phyloP scores from a whole-genome alignment of 2,113 vertebrate species.

The Rhabdornis inornatus region DNA sequence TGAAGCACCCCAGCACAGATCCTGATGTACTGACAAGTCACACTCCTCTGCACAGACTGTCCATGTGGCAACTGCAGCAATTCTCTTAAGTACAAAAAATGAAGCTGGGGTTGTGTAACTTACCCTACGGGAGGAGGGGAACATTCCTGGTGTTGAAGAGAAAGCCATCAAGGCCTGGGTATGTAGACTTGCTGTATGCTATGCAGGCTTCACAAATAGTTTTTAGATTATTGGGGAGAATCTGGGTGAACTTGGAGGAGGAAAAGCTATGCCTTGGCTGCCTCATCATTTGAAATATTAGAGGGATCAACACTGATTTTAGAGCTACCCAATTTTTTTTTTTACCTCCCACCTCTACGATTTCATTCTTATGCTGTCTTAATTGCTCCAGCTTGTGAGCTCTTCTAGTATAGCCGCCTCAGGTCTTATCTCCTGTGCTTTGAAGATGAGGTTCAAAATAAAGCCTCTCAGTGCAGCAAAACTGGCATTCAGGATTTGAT shows the following conservation, averaged over 20 bases:
- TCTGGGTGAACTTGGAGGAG: not conserved
- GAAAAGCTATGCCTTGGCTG: not conserved
- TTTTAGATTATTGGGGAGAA: not conserved
- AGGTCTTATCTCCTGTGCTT: not conserved
- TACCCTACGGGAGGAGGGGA: not conserved
- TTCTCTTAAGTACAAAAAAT: not conserved
- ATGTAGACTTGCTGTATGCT: not conserved
- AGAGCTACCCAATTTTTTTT: not conserved
- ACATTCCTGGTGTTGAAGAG: not conserved
- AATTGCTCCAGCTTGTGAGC: not conserved
- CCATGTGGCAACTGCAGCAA: not conserved
- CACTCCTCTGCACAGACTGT: not conserved
- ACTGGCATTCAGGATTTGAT: not conserved
- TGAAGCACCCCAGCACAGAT: not conserved
- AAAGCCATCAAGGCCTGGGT: not conserved
- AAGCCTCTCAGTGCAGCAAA: not conserved
- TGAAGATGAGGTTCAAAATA: not conserved
- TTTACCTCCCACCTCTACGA: not conserved
- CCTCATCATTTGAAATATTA: not conserved
- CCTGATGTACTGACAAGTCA: constrained; percentile 23
- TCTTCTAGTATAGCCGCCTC: not conserved
- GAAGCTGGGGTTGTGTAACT: constrained; percentile 6
- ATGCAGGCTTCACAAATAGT: not conserved
- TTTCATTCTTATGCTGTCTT: not conserved
- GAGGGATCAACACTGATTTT: not conserved